Base-by-base conservation (phyloP, 2,888 invertebrate genomes). In the Cheilosia scutellata region DNA sequence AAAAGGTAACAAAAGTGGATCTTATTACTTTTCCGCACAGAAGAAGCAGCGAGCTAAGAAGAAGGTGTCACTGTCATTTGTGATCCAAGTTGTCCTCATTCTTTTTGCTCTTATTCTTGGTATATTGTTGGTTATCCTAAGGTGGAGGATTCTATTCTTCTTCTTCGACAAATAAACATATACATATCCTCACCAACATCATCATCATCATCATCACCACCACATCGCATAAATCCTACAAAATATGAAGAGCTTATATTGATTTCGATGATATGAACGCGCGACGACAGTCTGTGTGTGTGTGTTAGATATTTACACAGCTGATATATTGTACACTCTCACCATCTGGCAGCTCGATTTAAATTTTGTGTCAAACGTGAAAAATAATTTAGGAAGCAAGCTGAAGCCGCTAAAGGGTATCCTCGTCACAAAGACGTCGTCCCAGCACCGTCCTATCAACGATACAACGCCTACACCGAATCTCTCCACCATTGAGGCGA, bases 1-100 rank as follows among this genome's bases (percentile, higher is more conserved):
- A 82, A 70, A 87, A 87, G 87, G 87, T 87, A 87, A 77, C 66
- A 82, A 78, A 75, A 66, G 71, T 71, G 80, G 80, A 74, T 82
- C 63, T 82, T 70, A 82, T 82, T 68, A 63, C 68, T 62, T 71
- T 51, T 82, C 29, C 27, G 57, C 16, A 47, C 16, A 72, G 16
- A 33, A 57, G 31, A 71, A 49, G 31, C 9, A 40, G 6, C 33
- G 27, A 27, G 5, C 25, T 16, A 57, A 58, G 25, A 63, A 47
- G 37, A 44, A 31, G 65, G 74, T 80, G 62, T 25, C 51, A 51
- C 66, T 33, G 20, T 42, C 42, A 74, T 58, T 79, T 72, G 72
- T 66, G 25, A 79, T 74, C 33, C 58, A 9, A 58, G 37, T 60
- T 16, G 53, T 51, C 49, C 51, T 65, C 37, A 37, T 11, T 63